phyloP scores from a whole-genome alignment of 1,140 invertebrate genomes.

The Hyles euphorbiae region DNA sequence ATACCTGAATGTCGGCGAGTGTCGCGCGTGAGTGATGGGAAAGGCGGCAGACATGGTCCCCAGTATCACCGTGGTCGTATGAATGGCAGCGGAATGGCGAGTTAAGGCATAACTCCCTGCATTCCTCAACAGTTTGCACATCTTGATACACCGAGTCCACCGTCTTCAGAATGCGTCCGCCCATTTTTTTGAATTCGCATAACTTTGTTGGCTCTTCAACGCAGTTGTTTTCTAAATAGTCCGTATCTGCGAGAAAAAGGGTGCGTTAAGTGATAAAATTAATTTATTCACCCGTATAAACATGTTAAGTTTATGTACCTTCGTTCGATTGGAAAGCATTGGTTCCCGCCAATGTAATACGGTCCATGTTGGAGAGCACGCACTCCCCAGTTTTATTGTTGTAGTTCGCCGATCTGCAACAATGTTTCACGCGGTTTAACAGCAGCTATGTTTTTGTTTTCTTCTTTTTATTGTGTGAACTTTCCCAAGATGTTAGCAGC shows the following conservation, averaged over 20 bases:
- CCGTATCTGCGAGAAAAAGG: conserved; percentile 68
- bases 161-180: conserved; percentile 92
- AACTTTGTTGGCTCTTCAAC: conserved; percentile 92
- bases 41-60: conserved; percentile 92
- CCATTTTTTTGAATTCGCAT: conserved; percentile 94
- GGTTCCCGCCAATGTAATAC: conserved; percentile 88
- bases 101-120: conserved; percentile 90
- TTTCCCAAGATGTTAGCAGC: conserved; percentile 52
- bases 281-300: neutral
- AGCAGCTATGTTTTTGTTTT: conserved; percentile 35
- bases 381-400: conserved; percentile 90
- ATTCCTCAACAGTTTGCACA: conserved; percentile 89
- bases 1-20: conserved; percentile 89
- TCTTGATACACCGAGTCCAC: conserved; percentile 96
- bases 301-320: conserved; percentile 51
- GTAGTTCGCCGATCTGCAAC: conserved; percentile 92
- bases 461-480: conserved; percentile 50
- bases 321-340: conserved; percentile 83
- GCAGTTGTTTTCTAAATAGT: conserved; percentile 94
- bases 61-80: conserved; percentile 94
- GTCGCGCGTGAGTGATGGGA: conserved; percentile 94
- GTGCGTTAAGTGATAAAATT: conserved; percentile 5
- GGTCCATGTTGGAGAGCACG: conserved; percentile 92
- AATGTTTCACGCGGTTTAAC: conserved; percentile 51
- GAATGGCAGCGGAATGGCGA: conserved; percentile 93